Base-by-base conservation (phyloP, 2,113 vertebrate species). In the Conger conger region DNA sequence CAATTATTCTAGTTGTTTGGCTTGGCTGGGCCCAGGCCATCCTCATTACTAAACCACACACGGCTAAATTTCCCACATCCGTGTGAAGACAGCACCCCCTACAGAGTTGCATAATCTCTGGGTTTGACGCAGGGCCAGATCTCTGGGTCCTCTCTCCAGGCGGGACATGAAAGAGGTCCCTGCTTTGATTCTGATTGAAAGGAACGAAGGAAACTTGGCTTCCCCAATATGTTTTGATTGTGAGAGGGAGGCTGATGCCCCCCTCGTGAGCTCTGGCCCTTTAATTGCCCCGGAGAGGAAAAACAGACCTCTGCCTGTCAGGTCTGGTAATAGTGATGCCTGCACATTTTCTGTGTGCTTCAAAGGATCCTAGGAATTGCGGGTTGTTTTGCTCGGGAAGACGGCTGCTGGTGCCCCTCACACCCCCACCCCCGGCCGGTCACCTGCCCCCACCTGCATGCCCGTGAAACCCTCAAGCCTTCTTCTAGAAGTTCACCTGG, bases 121-220 rank as follows among this genome's bases (percentile, higher is more conserved):
- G 79, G 87, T 60, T 4, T 90, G 88, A 90, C 82, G 86, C 50
- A 57, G 81, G 0, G 79, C 90, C 89, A 91, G 78, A 86, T 90
- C 85, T 1, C 63, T 85, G 86, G 86, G n/a, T 45, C 60, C 81
- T 82, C 77, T 81, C 78, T 88, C 50, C 90, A 90, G 81, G 50
- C n/a, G 36, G 85, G 80, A 84, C 83, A 86, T 88, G 76, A 91
- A 91, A 93, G 85, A 92, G 86, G 83, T 89, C 76, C 45, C 38
- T 40, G 76, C 88, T 53, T 93, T 92, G 91, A 90, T 92, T 87
- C 76, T 89, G 91, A 93, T 90, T 93, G 86, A 93, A 90, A 78
- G 40, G 87, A 94, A 91, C 87, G 89, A 94, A 93, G 90, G 88
- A 81, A 92, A 91, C 79, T 87, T 91, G 90, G 88, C 86, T 85